Percentiles rank a stretch among this genome's conserved stretches.
These are phyloP conservation scores for Ooceraea biroi DNA, from an alignment of 1,140 invertebrate species.

Conservation along the genomic window DNA sequence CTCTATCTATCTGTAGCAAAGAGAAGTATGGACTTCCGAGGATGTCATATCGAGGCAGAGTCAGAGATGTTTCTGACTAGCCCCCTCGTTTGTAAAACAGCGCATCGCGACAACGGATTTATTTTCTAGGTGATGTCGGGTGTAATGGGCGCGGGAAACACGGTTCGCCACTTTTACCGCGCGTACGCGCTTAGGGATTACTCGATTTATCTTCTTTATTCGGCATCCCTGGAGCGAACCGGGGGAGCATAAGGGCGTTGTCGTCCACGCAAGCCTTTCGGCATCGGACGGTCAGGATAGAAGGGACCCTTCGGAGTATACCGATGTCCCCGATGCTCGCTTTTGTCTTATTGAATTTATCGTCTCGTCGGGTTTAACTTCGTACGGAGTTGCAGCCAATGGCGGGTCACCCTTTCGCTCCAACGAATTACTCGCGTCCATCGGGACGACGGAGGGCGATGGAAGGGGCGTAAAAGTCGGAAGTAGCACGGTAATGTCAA, in stretches of 20 bases:
- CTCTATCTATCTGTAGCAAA: background rate
- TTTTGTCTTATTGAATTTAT: slow-evolving; percentile 79
- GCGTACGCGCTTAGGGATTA: slow-evolving; percentile 67
- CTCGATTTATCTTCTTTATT: slow-evolving; percentile 73
- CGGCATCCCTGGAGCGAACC: background rate
- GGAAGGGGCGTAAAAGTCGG: slow-evolving; percentile 8
- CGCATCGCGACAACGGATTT: slow-evolving; percentile 38
- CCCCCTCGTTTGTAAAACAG: slow-evolving; percentile 36
- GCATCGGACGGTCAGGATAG: background rate
- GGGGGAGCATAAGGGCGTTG: background rate
- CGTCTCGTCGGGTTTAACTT: slow-evolving; percentile 63
- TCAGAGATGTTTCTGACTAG: background rate
- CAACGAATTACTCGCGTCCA: slow-evolving; percentile 42
- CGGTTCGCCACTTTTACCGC: slow-evolving; percentile 73
- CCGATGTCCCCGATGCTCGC: slow-evolving; percentile 13
- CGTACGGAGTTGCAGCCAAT: slow-evolving; percentile 32
- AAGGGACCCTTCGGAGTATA: slow-evolving; percentile 5
- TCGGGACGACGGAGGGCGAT: background rate
- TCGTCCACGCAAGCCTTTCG: slow-evolving; percentile 10
- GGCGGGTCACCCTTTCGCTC: slow-evolving; percentile 20
- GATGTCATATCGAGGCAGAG: background rate
- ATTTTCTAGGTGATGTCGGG: slow-evolving; percentile 3
- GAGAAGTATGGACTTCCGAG: background rate
- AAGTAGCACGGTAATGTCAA: slow-evolving; percentile 1
- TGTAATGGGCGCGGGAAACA: slow-evolving; percentile 71